Evolutionary conservation across 2,888 invertebrate genomes (phyloP).

Genomic region (Drosophila flavopinicola): DNA sequence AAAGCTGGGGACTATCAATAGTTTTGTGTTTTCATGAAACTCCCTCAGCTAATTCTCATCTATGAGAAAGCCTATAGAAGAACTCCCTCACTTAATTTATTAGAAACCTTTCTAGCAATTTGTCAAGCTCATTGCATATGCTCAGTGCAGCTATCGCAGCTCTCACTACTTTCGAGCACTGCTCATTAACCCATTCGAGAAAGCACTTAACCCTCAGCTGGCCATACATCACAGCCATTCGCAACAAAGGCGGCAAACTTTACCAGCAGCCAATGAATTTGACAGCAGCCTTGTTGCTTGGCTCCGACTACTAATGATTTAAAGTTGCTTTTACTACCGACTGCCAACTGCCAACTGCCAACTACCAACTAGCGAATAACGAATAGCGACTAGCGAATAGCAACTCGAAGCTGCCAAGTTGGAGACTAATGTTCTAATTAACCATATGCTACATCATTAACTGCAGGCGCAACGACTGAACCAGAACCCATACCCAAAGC

Average conservation of each 20-base stretch:
- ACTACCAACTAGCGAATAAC: neutral
- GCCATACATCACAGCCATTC: conserved; percentile 43
- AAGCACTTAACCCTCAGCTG: conserved; percentile 52
- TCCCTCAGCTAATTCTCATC: neutral
- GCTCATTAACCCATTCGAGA: conserved; percentile 39
- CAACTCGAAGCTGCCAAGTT: conserved; percentile 17
- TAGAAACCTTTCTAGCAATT: conserved; percentile 14
- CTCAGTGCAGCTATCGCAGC: no score
- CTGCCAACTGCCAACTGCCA: conserved; percentile 1
- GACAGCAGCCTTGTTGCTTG: conserved; percentile 43
- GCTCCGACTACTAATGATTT: conserved; percentile 64
- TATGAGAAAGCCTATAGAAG: conserved; percentile 1
- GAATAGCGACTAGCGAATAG: neutral
- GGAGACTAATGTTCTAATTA: conserved; percentile 76
- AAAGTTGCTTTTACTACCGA: conserved; percentile 49
- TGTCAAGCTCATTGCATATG: conserved; percentile 16
- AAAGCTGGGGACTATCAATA: conserved; percentile 4
- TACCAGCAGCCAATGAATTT: conserved; percentile 48
- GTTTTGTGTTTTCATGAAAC: neutral
- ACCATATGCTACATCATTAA: conserved; percentile 77
- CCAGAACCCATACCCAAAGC: neutral
- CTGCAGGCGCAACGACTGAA: conserved; percentile 45
- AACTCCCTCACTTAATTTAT: neutral
- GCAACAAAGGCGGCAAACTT: conserved; percentile 28
- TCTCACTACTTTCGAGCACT: conserved; percentile 18